Conservation (phyloP, 2,797 vertebrate species). For the Malurus splendens region DNA sequence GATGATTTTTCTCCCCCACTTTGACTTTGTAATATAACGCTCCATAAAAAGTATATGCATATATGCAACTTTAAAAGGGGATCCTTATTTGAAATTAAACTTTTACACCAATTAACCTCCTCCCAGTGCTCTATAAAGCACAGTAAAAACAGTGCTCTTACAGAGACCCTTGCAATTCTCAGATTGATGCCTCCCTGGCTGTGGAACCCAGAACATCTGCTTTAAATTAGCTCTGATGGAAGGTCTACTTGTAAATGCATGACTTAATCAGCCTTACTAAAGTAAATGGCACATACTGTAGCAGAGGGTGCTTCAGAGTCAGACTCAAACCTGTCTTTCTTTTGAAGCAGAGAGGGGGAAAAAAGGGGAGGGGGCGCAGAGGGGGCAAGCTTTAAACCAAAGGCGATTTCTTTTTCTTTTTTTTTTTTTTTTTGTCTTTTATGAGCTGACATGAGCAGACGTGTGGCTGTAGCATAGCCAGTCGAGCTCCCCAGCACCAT, state of each 20-base stretch:
- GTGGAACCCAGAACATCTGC: constrained; percentile 87
- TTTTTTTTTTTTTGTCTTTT: constrained; percentile 44
- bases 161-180: constrained; percentile 41
- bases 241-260: constrained; percentile 81
- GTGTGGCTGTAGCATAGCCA: constrained; percentile 64
- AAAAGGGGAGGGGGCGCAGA: not conserved
- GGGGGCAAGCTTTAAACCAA: constrained; percentile 57
- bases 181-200: constrained; percentile 81
- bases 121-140: constrained; percentile 44
- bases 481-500: not conserved
- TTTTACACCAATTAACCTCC: constrained; percentile 64
- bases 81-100: constrained; percentile 68
- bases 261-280: constrained; percentile 80
- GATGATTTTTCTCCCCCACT: constrained; percentile 49
- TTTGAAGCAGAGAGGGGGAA: constrained; percentile 56
- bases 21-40: constrained; percentile 69
- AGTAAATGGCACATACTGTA: constrained; percentile 69
- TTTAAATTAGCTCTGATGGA: constrained; percentile 83
- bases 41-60: constrained; percentile 61
- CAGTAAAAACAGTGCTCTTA: constrained; percentile 47
- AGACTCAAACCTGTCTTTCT: constrained; percentile 66
- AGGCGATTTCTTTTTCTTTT: constrained; percentile 28
- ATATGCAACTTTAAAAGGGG: constrained; percentile 67
- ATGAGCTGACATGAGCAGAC: constrained; percentile 66
- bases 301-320: constrained; percentile 59